Percentiles rank a stretch among this genome's conserved stretches.
These are phyloP conservation scores for Sander vitreus DNA, from an alignment of 2,113 vertebrate genomes.

Conservation along the genomic window DNA sequence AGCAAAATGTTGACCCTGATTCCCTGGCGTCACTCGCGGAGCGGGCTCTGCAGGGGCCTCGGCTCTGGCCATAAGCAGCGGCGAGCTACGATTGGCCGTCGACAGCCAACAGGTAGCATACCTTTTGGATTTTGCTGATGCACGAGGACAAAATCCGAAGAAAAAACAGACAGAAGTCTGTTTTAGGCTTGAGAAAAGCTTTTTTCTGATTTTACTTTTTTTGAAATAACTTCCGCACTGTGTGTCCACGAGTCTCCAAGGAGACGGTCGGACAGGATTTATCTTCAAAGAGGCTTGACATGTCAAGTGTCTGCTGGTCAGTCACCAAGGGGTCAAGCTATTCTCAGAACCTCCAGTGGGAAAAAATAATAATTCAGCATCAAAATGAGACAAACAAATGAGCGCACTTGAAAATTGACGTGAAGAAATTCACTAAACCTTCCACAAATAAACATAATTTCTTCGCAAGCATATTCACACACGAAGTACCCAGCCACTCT, in stretches of 20 bases:
- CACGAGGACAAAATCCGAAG: not conserved
- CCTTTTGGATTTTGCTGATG: constrained; percentile 25
- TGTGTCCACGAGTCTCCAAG: constrained; percentile 42
- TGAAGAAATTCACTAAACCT: constrained; percentile 25
- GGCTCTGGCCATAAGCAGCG: constrained; percentile 2
- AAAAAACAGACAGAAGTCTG: not conserved
- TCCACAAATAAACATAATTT: constrained; percentile 37
- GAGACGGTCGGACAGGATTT: constrained; percentile 58
- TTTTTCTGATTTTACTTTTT: constrained; percentile 21
- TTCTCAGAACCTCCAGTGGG: constrained; percentile 64
- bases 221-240: constrained; percentile 23
- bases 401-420: constrained; percentile 20
- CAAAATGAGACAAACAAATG: constrained; percentile 14
- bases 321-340: constrained; percentile 61
- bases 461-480: constrained; percentile 4
- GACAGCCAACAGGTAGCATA: constrained; percentile 38
- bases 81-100: constrained; percentile 10
- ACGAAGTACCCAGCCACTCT: constrained; percentile 25
- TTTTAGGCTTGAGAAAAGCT: constrained; percentile 12
- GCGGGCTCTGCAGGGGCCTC: constrained; percentile 52
- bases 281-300: constrained; percentile 57
- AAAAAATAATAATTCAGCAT: constrained; percentile 34
- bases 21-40: constrained; percentile 62
- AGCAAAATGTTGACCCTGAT: constrained; percentile 78
- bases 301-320: constrained; percentile 60